A percentile compares a stretch with the other conserved stretches of the same genome.
These are phyloP conservation scores for Phataginus tetradactyla DNA, from an alignment of 2,797 vertebrate species.

Conservation along the genomic window DNA sequence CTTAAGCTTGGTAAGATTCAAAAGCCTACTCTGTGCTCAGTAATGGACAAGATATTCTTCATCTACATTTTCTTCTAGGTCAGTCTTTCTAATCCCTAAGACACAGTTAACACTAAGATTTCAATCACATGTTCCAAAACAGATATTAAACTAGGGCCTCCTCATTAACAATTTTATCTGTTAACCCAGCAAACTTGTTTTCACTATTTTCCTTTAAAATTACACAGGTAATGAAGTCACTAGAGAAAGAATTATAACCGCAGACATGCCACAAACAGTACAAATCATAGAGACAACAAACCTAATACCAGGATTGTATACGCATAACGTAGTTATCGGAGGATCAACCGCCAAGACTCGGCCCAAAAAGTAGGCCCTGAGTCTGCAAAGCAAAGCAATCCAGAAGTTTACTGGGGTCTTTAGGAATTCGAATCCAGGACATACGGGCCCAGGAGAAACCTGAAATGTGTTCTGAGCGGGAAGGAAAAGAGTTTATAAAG, in stretches of 20 bases:
- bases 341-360: not conserved
- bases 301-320: not conserved
- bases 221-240: not conserved
- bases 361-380: too few relatives aligned
- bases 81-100: not conserved
- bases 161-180: conserved; percentile 3
- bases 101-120: not conserved
- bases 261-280: not conserved
- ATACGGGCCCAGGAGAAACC: too few relatives aligned
- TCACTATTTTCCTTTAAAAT: conserved; percentile 21
- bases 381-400: too few relatives aligned
- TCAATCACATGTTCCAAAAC: conserved; percentile 5
- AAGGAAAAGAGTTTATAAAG: too few relatives aligned
- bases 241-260: not conserved
- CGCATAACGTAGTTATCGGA: not conserved
- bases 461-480: too few relatives aligned
- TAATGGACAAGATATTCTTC: not conserved
- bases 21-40: not conserved
- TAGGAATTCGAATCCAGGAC: too few relatives aligned
- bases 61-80: not conserved
- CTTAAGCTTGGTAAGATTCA: not conserved
- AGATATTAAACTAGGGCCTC: not conserved
- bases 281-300: not conserved
- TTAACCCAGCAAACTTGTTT: not conserved
- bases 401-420: too few relatives aligned